Conservation (phyloP, 1,140 invertebrate genomes). For the Zophobas morio region DNA sequence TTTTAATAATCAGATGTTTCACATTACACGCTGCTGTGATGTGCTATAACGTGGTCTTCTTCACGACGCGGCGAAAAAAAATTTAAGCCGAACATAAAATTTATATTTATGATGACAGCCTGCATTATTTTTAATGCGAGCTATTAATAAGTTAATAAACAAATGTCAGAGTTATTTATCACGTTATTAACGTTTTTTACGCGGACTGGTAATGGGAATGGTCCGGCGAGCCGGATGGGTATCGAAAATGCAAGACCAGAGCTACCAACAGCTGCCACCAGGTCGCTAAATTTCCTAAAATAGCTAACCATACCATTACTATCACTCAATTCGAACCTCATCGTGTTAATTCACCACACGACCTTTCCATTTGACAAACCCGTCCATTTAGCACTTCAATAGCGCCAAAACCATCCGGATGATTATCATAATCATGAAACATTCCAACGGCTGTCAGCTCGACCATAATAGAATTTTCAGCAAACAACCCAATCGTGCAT, state of each 20-base stretch:
- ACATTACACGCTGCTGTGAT: slow-evolving; percentile 36
- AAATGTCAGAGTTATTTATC: slow-evolving; percentile 39
- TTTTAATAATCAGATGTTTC: slow-evolving; percentile 42
- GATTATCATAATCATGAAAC: background rate
- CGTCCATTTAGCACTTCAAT: background rate
- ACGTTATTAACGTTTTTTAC: slow-evolving; percentile 32
- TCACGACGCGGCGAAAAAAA: slow-evolving; percentile 10
- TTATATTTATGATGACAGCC: slow-evolving; percentile 38
- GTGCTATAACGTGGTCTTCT: slow-evolving; percentile 30
- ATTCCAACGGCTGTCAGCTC: background rate
- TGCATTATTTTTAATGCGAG: slow-evolving; percentile 40
- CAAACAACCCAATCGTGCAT: slow-evolving; percentile 15
- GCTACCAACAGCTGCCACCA: too few species aligned
- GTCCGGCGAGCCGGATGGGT: background rate
- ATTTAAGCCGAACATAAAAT: slow-evolving; percentile 32
- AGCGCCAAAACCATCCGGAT: background rate
- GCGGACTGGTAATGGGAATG: slow-evolving; percentile 30
- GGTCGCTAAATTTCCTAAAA: too few species aligned
- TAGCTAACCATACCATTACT: too few species aligned
- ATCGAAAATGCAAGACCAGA: too few species aligned
- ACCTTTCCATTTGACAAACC: too few species aligned
- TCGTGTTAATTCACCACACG: too few species aligned
- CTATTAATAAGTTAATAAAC: slow-evolving; percentile 43
- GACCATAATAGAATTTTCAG: slow-evolving; percentile 5
- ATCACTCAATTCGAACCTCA: too few species aligned